phyloP scores from a whole-genome alignment of 1,140 invertebrate species.

The Drosophila azteca region DNA sequence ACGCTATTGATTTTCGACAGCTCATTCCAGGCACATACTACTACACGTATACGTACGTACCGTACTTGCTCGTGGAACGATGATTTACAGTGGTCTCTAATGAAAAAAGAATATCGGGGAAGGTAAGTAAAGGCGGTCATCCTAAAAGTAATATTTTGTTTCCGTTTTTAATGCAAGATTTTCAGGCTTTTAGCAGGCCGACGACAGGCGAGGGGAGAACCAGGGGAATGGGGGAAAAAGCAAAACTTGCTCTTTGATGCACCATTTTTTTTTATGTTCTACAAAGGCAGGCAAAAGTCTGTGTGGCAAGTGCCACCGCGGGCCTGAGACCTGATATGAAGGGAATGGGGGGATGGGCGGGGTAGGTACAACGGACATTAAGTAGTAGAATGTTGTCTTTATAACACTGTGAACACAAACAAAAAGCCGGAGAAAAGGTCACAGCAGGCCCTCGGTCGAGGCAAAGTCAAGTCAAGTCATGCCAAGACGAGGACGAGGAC shows the following conservation, averaged over 20 bases:
- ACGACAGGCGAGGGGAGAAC: constrained; percentile 27
- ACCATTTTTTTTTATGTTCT: constrained; percentile 40
- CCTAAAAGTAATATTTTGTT: constrained; percentile 64
- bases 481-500: constrained; percentile 15
- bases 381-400: constrained; percentile 81
- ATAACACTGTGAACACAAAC: constrained; percentile 80
- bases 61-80: background rate
- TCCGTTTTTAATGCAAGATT: constrained; percentile 59
- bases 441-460: constrained; percentile 60
- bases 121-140: constrained; percentile 43
- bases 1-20: constrained; percentile 17
- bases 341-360: background rate
- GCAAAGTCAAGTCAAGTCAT: constrained; percentile 42
- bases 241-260: constrained; percentile 76
- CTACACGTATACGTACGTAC: background rate
- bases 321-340: background rate
- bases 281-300: constrained; percentile 19
- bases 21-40: background rate
- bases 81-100: constrained; percentile 57
- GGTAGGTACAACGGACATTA: constrained; percentile 68
- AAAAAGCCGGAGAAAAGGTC: constrained; percentile 66
- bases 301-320: background rate
- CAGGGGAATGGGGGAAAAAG: constrained; percentile 34
- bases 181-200: constrained; percentile 60
- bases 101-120: constrained; percentile 34